These are phyloP conservation scores for Lasioglossum oenotherae DNA, from an alignment of 2,888 invertebrate genomes.

Conservation along the genomic window DNA sequence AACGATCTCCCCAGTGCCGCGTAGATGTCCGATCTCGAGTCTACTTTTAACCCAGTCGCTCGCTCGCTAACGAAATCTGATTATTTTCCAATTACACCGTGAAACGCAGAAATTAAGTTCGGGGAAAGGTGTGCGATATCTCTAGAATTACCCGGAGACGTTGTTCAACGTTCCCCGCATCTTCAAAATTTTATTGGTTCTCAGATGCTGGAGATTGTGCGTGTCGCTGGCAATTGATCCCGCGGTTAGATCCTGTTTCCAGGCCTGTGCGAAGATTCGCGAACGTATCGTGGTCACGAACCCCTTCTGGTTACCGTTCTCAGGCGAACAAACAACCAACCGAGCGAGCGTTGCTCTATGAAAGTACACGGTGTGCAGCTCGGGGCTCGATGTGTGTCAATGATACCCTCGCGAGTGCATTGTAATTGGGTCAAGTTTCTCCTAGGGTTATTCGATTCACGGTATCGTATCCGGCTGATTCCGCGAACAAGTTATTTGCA, in stretches of 20 bases:
- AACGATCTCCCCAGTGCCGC: not conserved
- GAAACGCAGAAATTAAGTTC: not conserved
- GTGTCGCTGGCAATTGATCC: not conserved
- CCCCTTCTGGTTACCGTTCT: not conserved
- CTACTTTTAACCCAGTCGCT: not conserved
- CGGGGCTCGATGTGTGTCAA: conserved; percentile 9
- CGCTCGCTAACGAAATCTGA: not conserved
- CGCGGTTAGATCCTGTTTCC: not conserved
- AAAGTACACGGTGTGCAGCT: conserved; percentile 8
- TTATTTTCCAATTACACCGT: not conserved
- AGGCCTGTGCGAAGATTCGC: not conserved
- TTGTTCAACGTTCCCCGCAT: not conserved
- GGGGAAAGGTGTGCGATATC: not conserved
- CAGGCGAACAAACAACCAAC: not conserved
- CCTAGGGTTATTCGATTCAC: conserved; percentile 28
- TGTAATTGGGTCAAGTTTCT: conserved; percentile 43
- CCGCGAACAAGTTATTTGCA: conserved; percentile 39
- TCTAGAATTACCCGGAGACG: not conserved
- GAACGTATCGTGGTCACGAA: not conserved
- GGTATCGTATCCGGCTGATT: conserved; percentile 19
- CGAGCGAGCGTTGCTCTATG: not conserved
- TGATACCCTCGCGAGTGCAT: conserved; percentile 18
- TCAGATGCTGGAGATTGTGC: not conserved
- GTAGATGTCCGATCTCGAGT: not conserved
- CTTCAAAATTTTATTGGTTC: not conserved